Evolutionary conservation across 2,888 invertebrate species (phyloP).

Genomic region (Nomada flava): DNA sequence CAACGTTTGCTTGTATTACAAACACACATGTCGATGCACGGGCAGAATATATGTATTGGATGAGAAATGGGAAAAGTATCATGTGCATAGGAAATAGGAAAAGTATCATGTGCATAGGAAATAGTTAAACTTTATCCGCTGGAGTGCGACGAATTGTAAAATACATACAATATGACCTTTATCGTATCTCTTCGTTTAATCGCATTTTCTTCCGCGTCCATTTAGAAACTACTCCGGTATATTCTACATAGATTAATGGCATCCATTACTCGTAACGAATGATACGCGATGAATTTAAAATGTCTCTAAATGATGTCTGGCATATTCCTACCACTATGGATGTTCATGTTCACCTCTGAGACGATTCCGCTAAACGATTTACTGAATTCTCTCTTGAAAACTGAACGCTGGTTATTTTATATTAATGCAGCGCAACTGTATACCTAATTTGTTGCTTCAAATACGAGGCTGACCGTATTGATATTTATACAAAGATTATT

Average conservation of each 20-base stretch:
- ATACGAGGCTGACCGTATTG: neutral
- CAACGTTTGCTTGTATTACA: neutral
- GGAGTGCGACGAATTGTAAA: conserved; percentile 8
- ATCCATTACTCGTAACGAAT: conserved; percentile 6
- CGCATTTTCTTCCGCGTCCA: neutral
- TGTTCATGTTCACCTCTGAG: neutral
- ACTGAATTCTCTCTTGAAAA: neutral
- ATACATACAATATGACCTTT: neutral
- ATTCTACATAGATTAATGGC: conserved; percentile 7
- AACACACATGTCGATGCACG: neutral
- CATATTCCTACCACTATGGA: neutral
- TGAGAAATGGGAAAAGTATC: neutral
- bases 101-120: too few relatives aligned
- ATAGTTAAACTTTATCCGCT: neutral
- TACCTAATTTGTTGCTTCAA: neutral
- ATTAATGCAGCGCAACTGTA: neutral
- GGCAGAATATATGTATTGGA: neutral
- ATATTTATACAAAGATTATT: neutral
- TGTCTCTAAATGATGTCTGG: neutral
- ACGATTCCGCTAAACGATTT: neutral
- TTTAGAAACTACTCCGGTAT: conserved; percentile 5
- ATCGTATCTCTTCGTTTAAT: neutral
- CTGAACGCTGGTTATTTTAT: neutral
- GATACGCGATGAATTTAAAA: conserved; percentile 21
- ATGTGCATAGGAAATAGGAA: neutral